Base-by-base conservation (phyloP, 2,888 invertebrate genomes). In the Syrphus vitripennis region DNA sequence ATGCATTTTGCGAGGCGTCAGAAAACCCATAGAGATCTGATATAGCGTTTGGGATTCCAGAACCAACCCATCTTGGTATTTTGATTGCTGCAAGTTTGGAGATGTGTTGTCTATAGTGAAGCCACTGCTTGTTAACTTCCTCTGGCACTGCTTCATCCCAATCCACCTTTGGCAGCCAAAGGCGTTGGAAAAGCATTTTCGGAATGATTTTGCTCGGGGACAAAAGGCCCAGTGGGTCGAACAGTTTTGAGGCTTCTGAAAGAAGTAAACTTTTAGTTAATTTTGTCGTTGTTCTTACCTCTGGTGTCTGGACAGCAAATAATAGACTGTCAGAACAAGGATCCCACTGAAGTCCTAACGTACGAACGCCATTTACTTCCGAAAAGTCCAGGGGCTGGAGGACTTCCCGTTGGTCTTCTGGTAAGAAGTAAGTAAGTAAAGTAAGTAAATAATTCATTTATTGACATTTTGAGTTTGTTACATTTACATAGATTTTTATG, bases 1-100 rank as follows among this genome's bases (percentile, higher is more conserved):
- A 81, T 48, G 81, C 75, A 5, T 69, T 37, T 48, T 79, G 72
- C 12, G 79, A 72, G 0, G 67, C 72, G 21, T 74, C 69, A 24
- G 69, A 74, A 16, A 81, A 70, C 0, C 70, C 70, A 34, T 75
- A 53, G 6, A 81, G 14, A 12, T 80, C 80, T n/a, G 42, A 59
- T 6, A 4, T 14, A 4, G 40, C 71, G 21, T 71, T 45, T 19
- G 79, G 72, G 19, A 57, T 59, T 9, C 71, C 79, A 0, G 53
- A 29, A 29, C 59, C 59, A 9, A 72, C 67, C 67, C 79, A 72
- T 29, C 29, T 29, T 29, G 3, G 3, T 5, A 4, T 5, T 29
- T 29, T 29, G 29, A 29, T 29, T 5, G 4, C 29, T 29, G 29
- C 29, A 29, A 29, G 29, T 29, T 29, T 29, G 3, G 3, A 5